Evolutionary conservation across 2,113 vertebrate genomes (phyloP), one percentile per base, ranked within the genome.

Genomic region (Ammospiza nelsoni): DNA sequence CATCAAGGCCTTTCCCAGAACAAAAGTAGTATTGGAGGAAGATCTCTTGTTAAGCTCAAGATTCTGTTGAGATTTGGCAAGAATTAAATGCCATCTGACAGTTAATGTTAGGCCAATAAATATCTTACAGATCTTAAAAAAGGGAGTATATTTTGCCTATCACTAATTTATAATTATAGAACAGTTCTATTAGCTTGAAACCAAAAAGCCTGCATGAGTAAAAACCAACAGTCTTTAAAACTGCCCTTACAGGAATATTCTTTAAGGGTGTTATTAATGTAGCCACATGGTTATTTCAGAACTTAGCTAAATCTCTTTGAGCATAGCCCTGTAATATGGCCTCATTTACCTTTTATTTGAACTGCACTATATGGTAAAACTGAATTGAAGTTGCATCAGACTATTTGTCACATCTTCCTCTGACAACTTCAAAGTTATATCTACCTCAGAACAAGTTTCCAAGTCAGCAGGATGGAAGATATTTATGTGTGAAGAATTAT

Each of bases 361-460:
- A 49, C 73, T 68, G 37, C 65, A 80, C 35, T 67, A 41, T 39
- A 39, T 59, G 17, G 43, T 78, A 86, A 91, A 95, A 65, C 24
- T 65, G 17, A 94, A 68, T n/a, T 82, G 28, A 83, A 94, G 35
- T 91, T 95, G 46, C 71, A 69, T 92, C 65, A 91, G 73, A 52
- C 41, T 90, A 5, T 90, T 92, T 88, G 55, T 88, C 78, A 77
- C 8, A 3, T 81, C 67, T 87, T 94, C n/a, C 33, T 91, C 86
- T 69, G 59, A 88, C 49, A 94, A 79, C 87, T 94, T 92, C 78
- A 91, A 59, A 91, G 94, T 55, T 57, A 41, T 13, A 69, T 66
- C 63, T 83, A 92, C 89, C 75, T 91, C 93, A 85, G 66, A 91
- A 91, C 43, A 77, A 92, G 46, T 87, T 92, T 95, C 91, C 43